Conservation (phyloP, 2,113 vertebrate species). For the Myotis brandtii region DNA sequence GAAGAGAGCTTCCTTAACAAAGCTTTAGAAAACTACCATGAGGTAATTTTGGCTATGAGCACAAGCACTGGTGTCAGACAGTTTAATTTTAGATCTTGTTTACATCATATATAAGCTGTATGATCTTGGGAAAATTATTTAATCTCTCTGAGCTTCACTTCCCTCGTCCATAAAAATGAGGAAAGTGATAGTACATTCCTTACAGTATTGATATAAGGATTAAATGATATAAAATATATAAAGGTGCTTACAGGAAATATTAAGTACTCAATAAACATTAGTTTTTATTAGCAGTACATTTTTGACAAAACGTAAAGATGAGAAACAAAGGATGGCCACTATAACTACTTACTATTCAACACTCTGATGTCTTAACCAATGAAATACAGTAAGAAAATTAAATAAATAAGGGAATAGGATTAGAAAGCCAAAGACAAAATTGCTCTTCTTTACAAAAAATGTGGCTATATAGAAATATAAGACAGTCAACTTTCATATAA, state of each 20-base stretch:
- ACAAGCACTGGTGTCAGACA: not conserved
- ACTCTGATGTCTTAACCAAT: not conserved
- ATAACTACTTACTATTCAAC: not conserved
- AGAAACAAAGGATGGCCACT: not conserved
- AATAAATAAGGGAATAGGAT: constrained; percentile 26
- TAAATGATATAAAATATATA: not conserved
- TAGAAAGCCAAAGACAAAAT: constrained; percentile 13
- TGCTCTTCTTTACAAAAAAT: not conserved
- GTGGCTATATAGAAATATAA: not conserved
- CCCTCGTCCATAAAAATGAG: constrained; percentile 3
- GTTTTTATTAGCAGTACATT: not conserved
- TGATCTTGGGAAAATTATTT: constrained; percentile 14
- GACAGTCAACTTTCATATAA: not conserved
- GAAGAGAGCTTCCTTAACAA: constrained; percentile 9
- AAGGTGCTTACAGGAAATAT: constrained; percentile 7
- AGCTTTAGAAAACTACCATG: not conserved
- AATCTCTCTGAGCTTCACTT: not conserved
- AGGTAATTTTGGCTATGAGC: not conserved
- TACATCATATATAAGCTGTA: not conserved
- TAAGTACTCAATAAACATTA: not conserved
- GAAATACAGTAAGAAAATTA: not conserved
- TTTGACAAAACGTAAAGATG: constrained; percentile 5
- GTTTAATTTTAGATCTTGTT: not conserved
- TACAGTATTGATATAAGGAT: not conserved
- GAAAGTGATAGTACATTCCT: not conserved